These are phyloP conservation scores for Caradrina kadenii DNA, from an alignment of 2,888 invertebrate genomes.

Conservation along the genomic window DNA sequence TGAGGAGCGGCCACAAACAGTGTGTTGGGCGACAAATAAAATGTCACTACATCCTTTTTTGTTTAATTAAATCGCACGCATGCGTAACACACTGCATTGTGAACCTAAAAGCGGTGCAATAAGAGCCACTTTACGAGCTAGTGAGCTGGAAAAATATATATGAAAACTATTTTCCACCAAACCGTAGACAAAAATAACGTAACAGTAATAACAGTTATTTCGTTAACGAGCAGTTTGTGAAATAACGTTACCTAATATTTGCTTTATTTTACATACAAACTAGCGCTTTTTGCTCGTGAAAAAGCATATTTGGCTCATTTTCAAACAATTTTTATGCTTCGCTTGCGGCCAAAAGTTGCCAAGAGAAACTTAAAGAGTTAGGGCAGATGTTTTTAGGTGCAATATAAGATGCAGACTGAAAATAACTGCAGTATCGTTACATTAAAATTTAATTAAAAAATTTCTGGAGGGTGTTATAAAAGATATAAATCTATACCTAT, in stretches of 20 bases:
- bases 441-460: too few species aligned
- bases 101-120: too few species aligned
- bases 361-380: slow-evolving; percentile 8
- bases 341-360: slow-evolving; percentile 36
- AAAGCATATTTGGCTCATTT: slow-evolving; percentile 52
- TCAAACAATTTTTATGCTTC: slow-evolving; percentile 49
- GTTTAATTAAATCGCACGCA: too few species aligned
- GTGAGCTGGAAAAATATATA: background rate
- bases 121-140: too few species aligned
- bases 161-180: background rate
- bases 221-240: slow-evolving; percentile 30
- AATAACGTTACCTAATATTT: slow-evolving; percentile 39
- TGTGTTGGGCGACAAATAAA: too few species aligned
- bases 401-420: background rate
- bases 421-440: background rate
- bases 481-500: too few species aligned
- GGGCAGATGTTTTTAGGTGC: slow-evolving; percentile 10
- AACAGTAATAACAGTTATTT: slow-evolving; percentile 44
- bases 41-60: too few species aligned
- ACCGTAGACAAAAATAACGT: slow-evolving; percentile 27
- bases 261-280: slow-evolving; percentile 29
- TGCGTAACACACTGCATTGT: too few species aligned
- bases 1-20: too few species aligned
- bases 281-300: slow-evolving; percentile 19
- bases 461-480: too few species aligned